Conservation (phyloP, 53 echinoderm and acorn worm species). For the Luidia sarsii region DNA sequence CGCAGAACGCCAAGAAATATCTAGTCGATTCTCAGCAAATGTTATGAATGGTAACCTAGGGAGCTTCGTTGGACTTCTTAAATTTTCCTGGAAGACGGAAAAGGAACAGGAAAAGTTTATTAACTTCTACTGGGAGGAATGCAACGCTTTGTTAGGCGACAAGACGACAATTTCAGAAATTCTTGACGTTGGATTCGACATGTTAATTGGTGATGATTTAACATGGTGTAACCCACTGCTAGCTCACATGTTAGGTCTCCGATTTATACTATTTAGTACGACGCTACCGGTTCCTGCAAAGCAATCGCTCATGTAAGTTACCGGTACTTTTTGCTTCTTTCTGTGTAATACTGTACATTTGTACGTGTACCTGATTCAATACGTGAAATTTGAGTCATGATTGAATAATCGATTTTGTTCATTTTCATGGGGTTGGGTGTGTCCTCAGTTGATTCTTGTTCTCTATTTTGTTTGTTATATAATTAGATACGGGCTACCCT, state of each 20-base stretch:
- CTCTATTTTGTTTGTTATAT: too few relatives aligned
- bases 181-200: not conserved
- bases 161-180: not conserved
- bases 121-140: not conserved
- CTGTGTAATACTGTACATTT: too few relatives aligned
- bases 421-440: too few relatives aligned
- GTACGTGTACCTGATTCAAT: too few relatives aligned
- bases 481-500: not conserved
- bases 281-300: not conserved
- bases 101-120: not conserved
- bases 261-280: not conserved
- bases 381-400: too few relatives aligned
- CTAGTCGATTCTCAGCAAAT: not conserved
- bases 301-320: not conserved
- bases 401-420: too few relatives aligned
- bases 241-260: not conserved
- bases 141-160: constrained; percentile 14
- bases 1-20: not conserved
- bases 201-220: not conserved
- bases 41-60: constrained; percentile 1
- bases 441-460: too few relatives aligned
- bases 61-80: not conserved
- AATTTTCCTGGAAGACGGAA: not conserved
- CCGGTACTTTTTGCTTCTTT: too few relatives aligned
- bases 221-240: not conserved